phyloP scores from a whole-genome alignment of 2,888 invertebrate species.

The Sesia bembeciformis region DNA sequence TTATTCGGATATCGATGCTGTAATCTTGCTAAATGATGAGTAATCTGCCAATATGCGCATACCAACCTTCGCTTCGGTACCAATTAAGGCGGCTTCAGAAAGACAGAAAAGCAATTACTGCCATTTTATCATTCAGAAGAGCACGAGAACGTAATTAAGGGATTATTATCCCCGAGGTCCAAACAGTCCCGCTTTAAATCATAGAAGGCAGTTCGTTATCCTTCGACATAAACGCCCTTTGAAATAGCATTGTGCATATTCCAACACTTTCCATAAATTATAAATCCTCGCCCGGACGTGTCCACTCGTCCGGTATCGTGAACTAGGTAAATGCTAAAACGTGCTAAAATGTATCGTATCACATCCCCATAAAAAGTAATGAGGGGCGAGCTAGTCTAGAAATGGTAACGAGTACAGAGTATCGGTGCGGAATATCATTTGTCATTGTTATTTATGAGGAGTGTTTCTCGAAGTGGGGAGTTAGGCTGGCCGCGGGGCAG shows the following conservation, averaged over 20 bases:
- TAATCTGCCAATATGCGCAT: slow-evolving; percentile 11
- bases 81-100: slow-evolving; percentile 39
- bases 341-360: slow-evolving; percentile 25
- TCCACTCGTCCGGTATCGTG: slow-evolving; percentile 11
- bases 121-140: slow-evolving; percentile 53
- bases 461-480: slow-evolving; percentile 28
- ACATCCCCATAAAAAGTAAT: slow-evolving; percentile 37
- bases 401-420: slow-evolving; percentile 22
- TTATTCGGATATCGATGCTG: background rate
- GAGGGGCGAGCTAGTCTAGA: slow-evolving; percentile 23
- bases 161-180: slow-evolving; percentile 43
- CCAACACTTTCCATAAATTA: slow-evolving; percentile 5
- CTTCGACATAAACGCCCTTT: slow-evolving; percentile 21
- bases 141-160: slow-evolving; percentile 51
- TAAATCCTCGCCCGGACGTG: background rate
- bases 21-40: too few relatives aligned
- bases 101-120: slow-evolving; percentile 58
- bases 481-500: slow-evolving; percentile 23
- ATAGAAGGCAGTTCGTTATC: slow-evolving; percentile 20
- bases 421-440: slow-evolving; percentile 36
- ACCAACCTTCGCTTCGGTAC: slow-evolving; percentile 17
- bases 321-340: slow-evolving; percentile 14
- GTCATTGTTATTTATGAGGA: slow-evolving; percentile 50
- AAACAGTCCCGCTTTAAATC: slow-evolving; percentile 37
- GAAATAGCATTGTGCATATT: slow-evolving; percentile 14